Conservation (phyloP, 2,888 invertebrate genomes). For the Caenorhabditis plicata region DNA sequence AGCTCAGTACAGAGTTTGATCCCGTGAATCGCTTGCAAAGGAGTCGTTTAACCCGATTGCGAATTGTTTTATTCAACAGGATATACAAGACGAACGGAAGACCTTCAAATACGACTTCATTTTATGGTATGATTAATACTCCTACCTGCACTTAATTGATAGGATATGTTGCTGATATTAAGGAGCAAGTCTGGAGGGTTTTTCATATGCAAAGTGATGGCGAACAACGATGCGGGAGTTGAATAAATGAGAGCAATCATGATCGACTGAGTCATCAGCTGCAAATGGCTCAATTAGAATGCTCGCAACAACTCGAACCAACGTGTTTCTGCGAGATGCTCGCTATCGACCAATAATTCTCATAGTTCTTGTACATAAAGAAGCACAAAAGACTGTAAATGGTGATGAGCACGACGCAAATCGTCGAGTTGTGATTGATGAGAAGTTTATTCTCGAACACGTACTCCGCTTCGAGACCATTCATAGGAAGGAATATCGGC, state of each 20-base stretch:
- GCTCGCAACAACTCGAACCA: neutral
- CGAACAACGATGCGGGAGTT: conserved; percentile 6
- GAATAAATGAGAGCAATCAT: conserved; percentile 5
- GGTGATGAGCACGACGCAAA: neutral
- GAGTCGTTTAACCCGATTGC: too few relatives aligned
- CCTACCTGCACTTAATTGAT: conserved; percentile 16
- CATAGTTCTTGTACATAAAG: neutral
- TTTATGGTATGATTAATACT: neutral
- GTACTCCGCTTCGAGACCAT: neutral
- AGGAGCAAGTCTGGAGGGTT: conserved; percentile 1
- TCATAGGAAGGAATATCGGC: conserved; percentile 2
- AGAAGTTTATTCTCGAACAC: conserved; percentile 2
- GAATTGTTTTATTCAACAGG: conserved; percentile 3
- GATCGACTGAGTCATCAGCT: conserved; percentile 12
- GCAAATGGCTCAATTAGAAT: neutral
- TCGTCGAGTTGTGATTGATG: neutral
- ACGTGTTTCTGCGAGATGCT: conserved; percentile 2
- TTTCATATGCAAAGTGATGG: neutral
- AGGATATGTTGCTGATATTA: conserved; percentile 4
- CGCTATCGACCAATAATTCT: neutral
- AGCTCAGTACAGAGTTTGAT: too few relatives aligned
- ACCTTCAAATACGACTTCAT: conserved; percentile 1
- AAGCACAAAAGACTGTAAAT: neutral
- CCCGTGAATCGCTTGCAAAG: too few relatives aligned
- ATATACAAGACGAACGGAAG: conserved; percentile 13